Percentiles rank a stretch among this genome's conserved stretches.
phyloP scores from a whole-genome alignment of 2,888 invertebrate genomes.

The Chymomyza amoena region DNA sequence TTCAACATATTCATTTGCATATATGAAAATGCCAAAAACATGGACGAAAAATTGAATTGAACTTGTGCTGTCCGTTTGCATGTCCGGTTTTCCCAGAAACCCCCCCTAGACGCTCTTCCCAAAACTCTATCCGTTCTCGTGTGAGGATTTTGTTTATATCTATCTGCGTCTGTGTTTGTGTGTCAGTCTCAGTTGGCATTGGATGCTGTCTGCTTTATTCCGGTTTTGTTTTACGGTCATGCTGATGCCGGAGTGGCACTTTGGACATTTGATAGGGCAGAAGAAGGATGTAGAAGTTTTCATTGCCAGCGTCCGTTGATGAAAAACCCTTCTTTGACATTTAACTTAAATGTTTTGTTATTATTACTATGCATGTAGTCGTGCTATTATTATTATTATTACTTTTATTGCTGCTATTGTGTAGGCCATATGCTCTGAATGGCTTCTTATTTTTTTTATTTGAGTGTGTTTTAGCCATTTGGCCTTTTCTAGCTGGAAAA shows the following conservation, averaged over 20 bases:
- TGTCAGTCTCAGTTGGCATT: conserved; percentile 8
- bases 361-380: conserved; percentile 53
- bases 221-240: conserved; percentile 53
- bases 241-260: conserved; percentile 15
- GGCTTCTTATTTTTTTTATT: background rate
- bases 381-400: conserved; percentile 9
- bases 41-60: conserved; percentile 72
- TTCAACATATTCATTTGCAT: conserved; percentile 66
- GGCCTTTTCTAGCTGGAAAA: background rate
- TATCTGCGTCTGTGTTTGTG: conserved; percentile 24
- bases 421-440: background rate
- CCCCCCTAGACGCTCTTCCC: conserved; percentile 8
- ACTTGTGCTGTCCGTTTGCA: conserved; percentile 29
- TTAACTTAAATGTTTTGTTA: conserved; percentile 69
- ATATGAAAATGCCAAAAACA: conserved; percentile 71
- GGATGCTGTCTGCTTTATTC: conserved; percentile 25
- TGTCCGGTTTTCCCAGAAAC: background rate
- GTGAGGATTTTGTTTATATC: conserved; percentile 16
- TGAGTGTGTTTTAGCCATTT: background rate
- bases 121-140: conserved; percentile 35
- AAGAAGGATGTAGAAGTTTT: background rate
- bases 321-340: conserved; percentile 59
- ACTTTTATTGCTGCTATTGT: background rate
- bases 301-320: conserved; percentile 25
- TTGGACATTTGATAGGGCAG: conserved; percentile 10